Evolutionary conservation across 2,888 invertebrate genomes (phyloP).

Genomic region (Leptinotarsa rubiginosa): DNA sequence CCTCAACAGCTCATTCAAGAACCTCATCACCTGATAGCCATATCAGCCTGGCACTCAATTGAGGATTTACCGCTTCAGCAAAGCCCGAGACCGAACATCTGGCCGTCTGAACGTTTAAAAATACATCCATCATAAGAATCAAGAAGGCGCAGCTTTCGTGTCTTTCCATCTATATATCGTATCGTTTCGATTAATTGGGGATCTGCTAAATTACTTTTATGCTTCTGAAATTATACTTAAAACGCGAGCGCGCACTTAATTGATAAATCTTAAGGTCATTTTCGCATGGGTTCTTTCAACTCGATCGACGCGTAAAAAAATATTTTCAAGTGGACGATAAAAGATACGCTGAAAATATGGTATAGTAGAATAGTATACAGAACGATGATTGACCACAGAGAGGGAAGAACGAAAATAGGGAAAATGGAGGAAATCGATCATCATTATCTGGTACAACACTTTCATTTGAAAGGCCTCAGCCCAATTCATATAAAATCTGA

Average conservation of each 20-base stretch:
- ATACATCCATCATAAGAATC: conserved; percentile 46
- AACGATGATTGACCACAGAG: no score
- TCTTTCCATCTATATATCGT: conserved; percentile 31
- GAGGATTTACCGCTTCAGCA: background rate
- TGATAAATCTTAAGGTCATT: conserved; percentile 51
- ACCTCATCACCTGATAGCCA: conserved; percentile 4
- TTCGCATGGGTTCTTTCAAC: conserved; percentile 20
- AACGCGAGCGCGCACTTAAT: conserved; percentile 34
- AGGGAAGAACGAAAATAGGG: no score
- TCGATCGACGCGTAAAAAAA: conserved; percentile 11
- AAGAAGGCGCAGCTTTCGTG: conserved; percentile 38
- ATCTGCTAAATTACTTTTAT: conserved; percentile 51
- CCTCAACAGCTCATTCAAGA: background rate
- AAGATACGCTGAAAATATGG: background rate
- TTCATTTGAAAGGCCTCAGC: no score
- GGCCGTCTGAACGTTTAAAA: conserved; percentile 47
- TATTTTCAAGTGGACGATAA: conserved; percentile 11
- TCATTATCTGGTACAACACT: no score
- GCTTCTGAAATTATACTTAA: conserved; percentile 50
- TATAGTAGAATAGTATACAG: background rate
- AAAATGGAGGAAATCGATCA: no score
- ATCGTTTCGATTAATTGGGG: conserved; percentile 46
- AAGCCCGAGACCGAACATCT: conserved; percentile 36
- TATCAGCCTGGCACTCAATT: conserved; percentile 6
- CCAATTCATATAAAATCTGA: no score